Evolutionary conservation across 2,888 invertebrate species (phyloP).

Genomic region (Caenorhabditis sp.): DNA sequence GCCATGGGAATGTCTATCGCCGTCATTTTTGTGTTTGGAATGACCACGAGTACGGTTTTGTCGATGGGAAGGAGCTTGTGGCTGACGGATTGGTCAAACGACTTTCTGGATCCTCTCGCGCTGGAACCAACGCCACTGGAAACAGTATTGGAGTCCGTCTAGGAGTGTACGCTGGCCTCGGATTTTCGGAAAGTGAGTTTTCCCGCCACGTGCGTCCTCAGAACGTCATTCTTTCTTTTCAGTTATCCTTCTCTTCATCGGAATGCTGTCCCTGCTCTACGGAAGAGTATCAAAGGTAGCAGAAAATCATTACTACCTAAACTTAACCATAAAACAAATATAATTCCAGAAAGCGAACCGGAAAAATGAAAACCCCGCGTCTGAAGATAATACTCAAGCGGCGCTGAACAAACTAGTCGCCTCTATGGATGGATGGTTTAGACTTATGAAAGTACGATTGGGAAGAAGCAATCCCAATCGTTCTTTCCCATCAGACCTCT

Average conservation of each 20-base stretch:
- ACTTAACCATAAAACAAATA: slow-evolving; percentile 79
- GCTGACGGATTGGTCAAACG: slow-evolving; percentile 77
- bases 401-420: no score
- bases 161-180: slow-evolving; percentile 81
- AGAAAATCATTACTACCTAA: slow-evolving; percentile 78
- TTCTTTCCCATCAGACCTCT: no score
- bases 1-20: slow-evolving; percentile 89
- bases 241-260: slow-evolving; percentile 73
- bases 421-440: no score
- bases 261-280: slow-evolving; percentile 77
- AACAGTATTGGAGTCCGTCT: slow-evolving; percentile 78
- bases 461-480: no score
- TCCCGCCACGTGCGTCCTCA: no score
- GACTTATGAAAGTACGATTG: no score
- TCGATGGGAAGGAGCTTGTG: slow-evolving; percentile 77
- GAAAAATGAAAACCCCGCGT: no score
- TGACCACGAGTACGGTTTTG: no score
- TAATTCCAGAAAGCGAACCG: slow-evolving; percentile 80
- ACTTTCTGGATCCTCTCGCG: no score
- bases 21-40: slow-evolving; percentile 84
- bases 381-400: no score
- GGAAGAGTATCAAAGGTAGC: slow-evolving; percentile 80
- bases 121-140: slow-evolving; percentile 39
- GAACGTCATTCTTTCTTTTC: no score
- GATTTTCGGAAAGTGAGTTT: slow-evolving; percentile 78